Percentiles rank a stretch among this genome's conserved stretches.
Evolutionary conservation across 2,888 invertebrate genomes (phyloP).

Genomic region (Carterocephalus palaemon): DNA sequence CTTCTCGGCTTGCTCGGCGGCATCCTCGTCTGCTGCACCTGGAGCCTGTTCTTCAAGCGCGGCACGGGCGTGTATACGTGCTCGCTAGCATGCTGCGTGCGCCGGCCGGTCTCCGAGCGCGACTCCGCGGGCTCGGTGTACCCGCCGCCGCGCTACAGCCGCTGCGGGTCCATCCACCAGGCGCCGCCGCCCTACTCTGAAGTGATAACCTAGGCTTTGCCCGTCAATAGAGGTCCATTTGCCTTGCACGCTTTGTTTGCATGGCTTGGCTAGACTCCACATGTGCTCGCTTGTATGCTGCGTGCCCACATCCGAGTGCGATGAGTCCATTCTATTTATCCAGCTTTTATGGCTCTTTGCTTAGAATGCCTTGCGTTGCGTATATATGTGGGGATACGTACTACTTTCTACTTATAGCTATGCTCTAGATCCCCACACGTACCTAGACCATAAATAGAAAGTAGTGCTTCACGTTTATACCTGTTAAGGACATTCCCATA

Average conservation of each 20-base stretch:
- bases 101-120: constrained; percentile 81
- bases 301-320: too few species aligned
- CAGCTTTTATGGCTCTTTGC: too few species aligned
- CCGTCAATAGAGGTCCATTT: constrained; percentile 34
- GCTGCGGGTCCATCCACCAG: constrained; percentile 90
- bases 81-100: constrained; percentile 64
- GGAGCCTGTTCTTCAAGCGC: constrained; percentile 68
- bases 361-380: too few species aligned
- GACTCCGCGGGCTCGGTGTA: constrained; percentile 90
- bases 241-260: constrained; percentile 3
- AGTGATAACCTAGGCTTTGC: constrained; percentile 33
- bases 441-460: too few species aligned
- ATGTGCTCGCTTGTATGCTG: too few species aligned
- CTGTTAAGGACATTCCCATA: too few species aligned
- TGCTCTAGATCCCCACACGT: too few species aligned
- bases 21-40: constrained; percentile 84
- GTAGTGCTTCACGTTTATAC: too few species aligned
- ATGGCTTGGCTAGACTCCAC: too few species aligned
- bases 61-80: constrained; percentile 52
- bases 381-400: too few species aligned
- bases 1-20: constrained; percentile 83
- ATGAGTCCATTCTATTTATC: too few species aligned
- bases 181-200: constrained; percentile 88
- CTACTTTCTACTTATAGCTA: too few species aligned
- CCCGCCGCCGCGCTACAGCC: constrained; percentile 90